A percentile compares a stretch with the other conserved stretches of the same genome.
Conservation (phyloP, 53 echinoderm and acorn worm genomes). For the Patiria pectinifera region DNA sequence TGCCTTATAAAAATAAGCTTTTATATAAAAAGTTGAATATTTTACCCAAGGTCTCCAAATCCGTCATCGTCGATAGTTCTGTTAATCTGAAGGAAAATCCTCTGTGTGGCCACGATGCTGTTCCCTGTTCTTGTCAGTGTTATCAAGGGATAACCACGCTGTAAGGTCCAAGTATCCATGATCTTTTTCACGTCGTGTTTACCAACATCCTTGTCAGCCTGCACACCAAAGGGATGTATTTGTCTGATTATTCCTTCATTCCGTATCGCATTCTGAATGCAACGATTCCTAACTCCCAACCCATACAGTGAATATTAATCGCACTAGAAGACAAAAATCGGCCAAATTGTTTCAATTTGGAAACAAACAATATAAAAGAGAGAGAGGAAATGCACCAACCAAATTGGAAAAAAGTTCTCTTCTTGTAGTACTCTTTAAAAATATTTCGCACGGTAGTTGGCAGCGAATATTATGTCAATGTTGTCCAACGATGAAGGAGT, state of each 20-base stretch:
- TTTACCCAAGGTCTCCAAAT: slow-evolving; percentile 79
- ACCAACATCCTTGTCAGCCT: slow-evolving; percentile 75
- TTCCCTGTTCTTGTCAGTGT: slow-evolving; percentile 66
- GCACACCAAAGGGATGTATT: background rate
- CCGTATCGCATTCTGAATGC: background rate
- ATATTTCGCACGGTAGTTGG: too few species aligned
- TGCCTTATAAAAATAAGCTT: too few species aligned
- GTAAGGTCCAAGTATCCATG: slow-evolving; percentile 96
- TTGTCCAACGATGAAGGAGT: too few species aligned
- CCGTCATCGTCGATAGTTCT: slow-evolving; percentile 64
- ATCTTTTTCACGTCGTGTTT: slow-evolving; percentile 69
- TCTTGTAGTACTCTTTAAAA: too few species aligned
- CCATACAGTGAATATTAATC: background rate
- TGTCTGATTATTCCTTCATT: background rate
- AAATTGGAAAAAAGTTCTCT: too few species aligned
- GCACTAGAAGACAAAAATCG: too few species aligned
- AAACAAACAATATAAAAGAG: too few species aligned
- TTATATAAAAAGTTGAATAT: too few species aligned
- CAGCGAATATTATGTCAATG: too few species aligned
- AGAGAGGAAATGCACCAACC: too few species aligned
- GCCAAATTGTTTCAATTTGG: too few species aligned
- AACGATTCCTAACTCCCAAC: background rate
- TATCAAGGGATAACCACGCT: slow-evolving; percentile 90
- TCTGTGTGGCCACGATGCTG: slow-evolving; percentile 57
- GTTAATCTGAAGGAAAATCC: slow-evolving; percentile 56